Percentiles rank a stretch among this genome's conserved stretches.
Evolutionary conservation across 2,888 invertebrate species (phyloP).

Genomic region (Sycophila texana): DNA sequence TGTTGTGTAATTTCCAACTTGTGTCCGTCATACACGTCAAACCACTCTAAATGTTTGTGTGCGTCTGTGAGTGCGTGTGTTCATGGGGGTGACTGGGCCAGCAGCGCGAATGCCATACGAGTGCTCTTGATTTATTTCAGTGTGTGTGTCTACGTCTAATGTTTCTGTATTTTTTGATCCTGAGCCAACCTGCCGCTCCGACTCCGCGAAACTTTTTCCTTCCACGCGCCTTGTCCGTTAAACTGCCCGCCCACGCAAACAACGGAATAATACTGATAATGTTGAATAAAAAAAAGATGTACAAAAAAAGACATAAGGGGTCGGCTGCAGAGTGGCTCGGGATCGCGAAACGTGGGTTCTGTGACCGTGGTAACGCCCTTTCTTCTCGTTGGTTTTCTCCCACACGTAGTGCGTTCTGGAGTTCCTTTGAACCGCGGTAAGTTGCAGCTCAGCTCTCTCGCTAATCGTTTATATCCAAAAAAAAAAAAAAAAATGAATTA

Average conservation of each 20-base stretch:
- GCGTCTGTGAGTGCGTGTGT: slow-evolving; percentile 70
- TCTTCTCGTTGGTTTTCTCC: slow-evolving; percentile 76
- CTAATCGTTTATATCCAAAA: slow-evolving; percentile 69
- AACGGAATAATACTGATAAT: neutral
- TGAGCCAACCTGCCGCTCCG: slow-evolving; percentile 53
- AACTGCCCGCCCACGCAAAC: neutral
- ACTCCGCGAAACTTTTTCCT: neutral
- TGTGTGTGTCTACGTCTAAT: slow-evolving; percentile 76
- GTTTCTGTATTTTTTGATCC: slow-evolving; percentile 66
- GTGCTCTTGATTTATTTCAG: slow-evolving; percentile 71
- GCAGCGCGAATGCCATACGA: slow-evolving; percentile 64
- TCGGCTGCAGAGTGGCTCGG: slow-evolving; percentile 58
- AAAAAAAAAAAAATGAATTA: slow-evolving; percentile 34
- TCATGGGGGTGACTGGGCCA: slow-evolving; percentile 70
- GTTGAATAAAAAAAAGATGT: too few species aligned
- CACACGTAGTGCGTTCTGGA: slow-evolving; percentile 96
- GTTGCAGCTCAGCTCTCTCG: slow-evolving; percentile 82
- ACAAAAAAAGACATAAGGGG: slow-evolving; percentile 53
- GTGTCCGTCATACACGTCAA: slow-evolving; percentile 75
- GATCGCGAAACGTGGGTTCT: slow-evolving; percentile 69
- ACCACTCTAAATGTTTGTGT: slow-evolving; percentile 70
- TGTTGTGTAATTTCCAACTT: slow-evolving; percentile 75
- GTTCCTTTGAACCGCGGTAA: slow-evolving; percentile 99
- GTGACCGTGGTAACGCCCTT: slow-evolving; percentile 76
- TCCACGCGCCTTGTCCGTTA: slow-evolving; percentile 7